Conservation (phyloP, 2,113 vertebrate species). For the Pipra filicauda region DNA sequence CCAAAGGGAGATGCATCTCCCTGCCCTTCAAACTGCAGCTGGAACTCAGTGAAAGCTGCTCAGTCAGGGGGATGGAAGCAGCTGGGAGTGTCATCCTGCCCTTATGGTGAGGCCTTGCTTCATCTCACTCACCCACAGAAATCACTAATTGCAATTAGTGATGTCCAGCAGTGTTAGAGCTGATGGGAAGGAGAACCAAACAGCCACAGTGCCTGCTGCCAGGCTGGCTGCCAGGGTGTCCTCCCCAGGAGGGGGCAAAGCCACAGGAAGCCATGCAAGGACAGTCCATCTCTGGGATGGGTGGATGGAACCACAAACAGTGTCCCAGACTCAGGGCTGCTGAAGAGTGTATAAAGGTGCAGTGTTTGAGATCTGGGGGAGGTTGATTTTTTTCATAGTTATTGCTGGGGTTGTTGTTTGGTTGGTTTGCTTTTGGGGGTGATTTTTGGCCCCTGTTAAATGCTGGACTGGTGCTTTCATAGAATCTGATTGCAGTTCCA, state of each 20-base stretch:
- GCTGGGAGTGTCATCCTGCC: not conserved
- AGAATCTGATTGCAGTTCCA: not conserved
- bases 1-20: not conserved
- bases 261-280: not conserved
- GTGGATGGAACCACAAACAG: not conserved
- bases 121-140: not conserved
- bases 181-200: not conserved
- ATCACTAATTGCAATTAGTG: not conserved
- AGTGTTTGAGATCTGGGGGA: not conserved
- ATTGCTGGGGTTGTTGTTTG: not conserved
- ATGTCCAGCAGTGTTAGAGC: not conserved
- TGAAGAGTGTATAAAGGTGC: not conserved
- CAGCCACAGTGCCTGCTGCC: not conserved
- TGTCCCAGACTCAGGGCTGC: not conserved
- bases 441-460: not conserved
- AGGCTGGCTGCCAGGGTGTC: not conserved
- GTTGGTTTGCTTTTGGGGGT: not conserved
- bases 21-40: not conserved
- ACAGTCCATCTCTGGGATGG: accelerated
- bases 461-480: not conserved
- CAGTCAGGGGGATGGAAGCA: not conserved
- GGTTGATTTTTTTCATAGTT: not conserved
- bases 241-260: not conserved
- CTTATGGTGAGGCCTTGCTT: not conserved
- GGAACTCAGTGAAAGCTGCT: not conserved